These are phyloP conservation scores for Caenorhabditis wallacei DNA, from an alignment of 2,888 invertebrate genomes.

Conservation along the genomic window DNA sequence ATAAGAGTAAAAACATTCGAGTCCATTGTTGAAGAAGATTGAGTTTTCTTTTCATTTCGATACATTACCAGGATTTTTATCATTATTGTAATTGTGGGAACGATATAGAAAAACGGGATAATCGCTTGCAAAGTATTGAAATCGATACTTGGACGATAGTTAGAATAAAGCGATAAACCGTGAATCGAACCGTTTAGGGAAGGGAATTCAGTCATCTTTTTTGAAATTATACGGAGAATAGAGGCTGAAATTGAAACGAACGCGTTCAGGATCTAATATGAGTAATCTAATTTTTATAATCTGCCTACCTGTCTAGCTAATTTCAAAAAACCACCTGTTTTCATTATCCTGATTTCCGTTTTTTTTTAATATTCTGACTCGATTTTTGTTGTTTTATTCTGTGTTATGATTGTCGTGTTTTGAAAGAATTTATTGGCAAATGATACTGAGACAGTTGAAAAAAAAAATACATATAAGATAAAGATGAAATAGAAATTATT, in stretches of 20 bases:
- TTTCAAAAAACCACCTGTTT: constrained; percentile 13
- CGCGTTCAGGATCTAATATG: background rate
- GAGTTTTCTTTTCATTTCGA: background rate
- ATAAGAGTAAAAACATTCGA: constrained; percentile 16
- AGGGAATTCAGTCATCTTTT: background rate
- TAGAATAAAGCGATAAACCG: background rate
- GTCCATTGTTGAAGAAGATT: constrained; percentile 12
- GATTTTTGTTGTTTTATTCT: no score
- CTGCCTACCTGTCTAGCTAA: background rate
- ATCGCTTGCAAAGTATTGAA: constrained; percentile 23
- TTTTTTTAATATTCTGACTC: no score
- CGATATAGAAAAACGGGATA: constrained; percentile 43
- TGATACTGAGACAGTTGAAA: no score
- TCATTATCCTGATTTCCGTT: background rate
- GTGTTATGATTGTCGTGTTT: no score
- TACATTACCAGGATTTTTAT: constrained; percentile 24
- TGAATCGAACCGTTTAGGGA: constrained; percentile 15
- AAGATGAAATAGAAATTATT: background rate
- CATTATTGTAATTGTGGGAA: constrained; percentile 37
- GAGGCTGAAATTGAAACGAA: background rate
- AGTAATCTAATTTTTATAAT: background rate
- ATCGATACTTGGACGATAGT: background rate
- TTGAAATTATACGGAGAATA: background rate
- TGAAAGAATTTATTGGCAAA: no score
- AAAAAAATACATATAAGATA: no score